These are phyloP conservation scores for Rhodeus uyekii DNA, from an alignment of 2,797 vertebrate genomes.

Conservation along the genomic window DNA sequence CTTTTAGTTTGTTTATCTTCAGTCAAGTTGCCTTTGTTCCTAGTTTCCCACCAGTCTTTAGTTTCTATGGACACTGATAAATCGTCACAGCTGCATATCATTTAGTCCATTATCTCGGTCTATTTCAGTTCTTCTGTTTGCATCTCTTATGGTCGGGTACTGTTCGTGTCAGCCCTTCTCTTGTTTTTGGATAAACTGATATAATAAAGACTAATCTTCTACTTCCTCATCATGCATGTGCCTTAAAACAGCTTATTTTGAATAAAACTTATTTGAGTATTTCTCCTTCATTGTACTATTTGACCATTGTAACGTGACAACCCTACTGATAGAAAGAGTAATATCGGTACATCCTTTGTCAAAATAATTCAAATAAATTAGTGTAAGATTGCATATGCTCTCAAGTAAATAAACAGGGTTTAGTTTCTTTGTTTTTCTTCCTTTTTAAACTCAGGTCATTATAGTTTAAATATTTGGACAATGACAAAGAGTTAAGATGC, in stretches of 20 bases:
- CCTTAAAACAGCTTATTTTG: not conserved
- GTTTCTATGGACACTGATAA: too few species aligned
- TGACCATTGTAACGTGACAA: not conserved
- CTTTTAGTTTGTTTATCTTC: too few species aligned
- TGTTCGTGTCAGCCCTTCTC: too few species aligned
- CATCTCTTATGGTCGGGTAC: too few species aligned
- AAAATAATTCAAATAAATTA: not conserved
- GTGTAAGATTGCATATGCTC: not conserved
- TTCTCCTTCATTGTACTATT: not conserved
- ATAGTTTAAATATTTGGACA: slow-evolving; percentile 17
- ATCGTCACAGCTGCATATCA: too few species aligned
- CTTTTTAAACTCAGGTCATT: slow-evolving; percentile 4
- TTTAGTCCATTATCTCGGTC: too few species aligned
- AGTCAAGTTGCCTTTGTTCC: too few species aligned
- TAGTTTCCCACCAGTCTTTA: too few species aligned
- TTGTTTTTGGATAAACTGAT: too few species aligned
- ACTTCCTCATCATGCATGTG: too few species aligned
- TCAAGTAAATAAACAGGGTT: not conserved
- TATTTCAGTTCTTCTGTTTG: too few species aligned
- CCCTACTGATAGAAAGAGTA: not conserved
- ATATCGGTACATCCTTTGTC: not conserved
- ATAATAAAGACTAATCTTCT: too few species aligned
- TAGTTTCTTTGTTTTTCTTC: not conserved
- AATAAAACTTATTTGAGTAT: not conserved
- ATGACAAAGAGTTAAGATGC: slow-evolving; percentile 3